Evolutionary conservation across 2,113 vertebrate genomes (phyloP).

Genomic region (Brienomyrus longianalis): DNA sequence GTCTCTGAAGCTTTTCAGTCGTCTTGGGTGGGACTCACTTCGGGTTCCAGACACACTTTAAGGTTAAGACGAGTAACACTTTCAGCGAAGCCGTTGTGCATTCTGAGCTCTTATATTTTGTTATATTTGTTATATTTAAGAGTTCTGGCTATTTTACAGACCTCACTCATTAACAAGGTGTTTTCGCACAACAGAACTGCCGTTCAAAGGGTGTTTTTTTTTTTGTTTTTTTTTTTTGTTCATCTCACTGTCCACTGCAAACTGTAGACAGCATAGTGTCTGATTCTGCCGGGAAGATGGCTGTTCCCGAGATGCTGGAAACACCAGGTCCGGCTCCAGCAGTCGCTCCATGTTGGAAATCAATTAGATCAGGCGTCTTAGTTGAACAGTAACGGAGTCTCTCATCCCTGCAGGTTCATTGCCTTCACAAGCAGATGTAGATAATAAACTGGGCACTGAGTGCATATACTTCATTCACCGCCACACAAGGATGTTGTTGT

Average conservation of each 20-base stretch:
- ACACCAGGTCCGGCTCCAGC: not conserved
- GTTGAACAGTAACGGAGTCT: not conserved
- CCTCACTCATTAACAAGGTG: not conserved
- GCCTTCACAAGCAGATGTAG: not conserved
- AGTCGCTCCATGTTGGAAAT: not conserved
- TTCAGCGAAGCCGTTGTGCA: too few relatives aligned
- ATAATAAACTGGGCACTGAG: not conserved
- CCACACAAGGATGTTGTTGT: not conserved
- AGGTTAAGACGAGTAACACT: not conserved
- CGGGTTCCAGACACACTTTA: not conserved
- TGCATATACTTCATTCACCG: not conserved
- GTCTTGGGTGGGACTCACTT: not conserved
- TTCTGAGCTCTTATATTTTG: too few relatives aligned
- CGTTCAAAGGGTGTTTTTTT: not conserved
- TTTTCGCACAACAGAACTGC: not conserved
- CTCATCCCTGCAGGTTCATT: not conserved
- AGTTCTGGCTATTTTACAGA: not conserved
- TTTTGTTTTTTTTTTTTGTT: not conserved
- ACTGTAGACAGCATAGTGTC: not conserved
- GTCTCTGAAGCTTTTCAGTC: not conserved
- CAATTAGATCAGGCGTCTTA: not conserved
- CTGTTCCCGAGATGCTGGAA: not conserved
- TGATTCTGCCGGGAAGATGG: not conserved
- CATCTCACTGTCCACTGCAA: not conserved
- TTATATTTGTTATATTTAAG: not conserved